Evolutionary conservation across 2,888 invertebrate genomes (phyloP).

Genomic region (Nemotelus nigrinus): DNA sequence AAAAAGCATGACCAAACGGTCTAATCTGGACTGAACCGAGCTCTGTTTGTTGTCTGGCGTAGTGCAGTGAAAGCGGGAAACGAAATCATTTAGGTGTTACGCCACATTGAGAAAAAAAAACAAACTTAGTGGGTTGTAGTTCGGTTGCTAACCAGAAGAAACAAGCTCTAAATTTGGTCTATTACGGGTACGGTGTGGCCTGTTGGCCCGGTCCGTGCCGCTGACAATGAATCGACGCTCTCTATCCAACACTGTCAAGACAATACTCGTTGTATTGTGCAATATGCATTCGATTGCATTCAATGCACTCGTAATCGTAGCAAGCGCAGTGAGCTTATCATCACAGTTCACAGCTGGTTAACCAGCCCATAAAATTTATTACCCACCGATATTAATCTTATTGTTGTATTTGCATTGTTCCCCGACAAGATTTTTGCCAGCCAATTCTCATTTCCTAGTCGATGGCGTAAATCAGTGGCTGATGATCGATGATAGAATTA

Average conservation of each 20-base stretch:
- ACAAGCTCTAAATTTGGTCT: conserved; percentile 35
- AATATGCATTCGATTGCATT: conserved; percentile 33
- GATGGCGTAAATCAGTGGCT: not conserved
- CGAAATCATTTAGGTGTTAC: conserved; percentile 44
- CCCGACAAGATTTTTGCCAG: not conserved
- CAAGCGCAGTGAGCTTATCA: conserved; percentile 40
- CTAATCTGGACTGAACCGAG: conserved; percentile 20
- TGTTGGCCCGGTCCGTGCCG: not conserved
- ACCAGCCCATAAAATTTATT: conserved; percentile 32
- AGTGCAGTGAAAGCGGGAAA: conserved; percentile 49
- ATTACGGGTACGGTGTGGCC: conserved; percentile 27
- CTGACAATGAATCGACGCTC: conserved; percentile 33
- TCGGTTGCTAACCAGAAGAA: not conserved
- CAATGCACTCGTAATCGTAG: conserved; percentile 27
- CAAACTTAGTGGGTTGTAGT: conserved; percentile 22
- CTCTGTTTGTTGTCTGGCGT: not conserved
- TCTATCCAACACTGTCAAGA: conserved; percentile 25
- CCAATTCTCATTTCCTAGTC: not conserved
- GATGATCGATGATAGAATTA: no score
- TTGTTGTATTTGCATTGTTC: conserved; percentile 39
- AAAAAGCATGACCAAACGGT: conserved; percentile 16
- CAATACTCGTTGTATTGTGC: conserved; percentile 33
- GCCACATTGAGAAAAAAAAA: conserved; percentile 2
- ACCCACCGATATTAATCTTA: conserved; percentile 32
- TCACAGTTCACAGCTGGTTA: conserved; percentile 40